Evolutionary conservation across 1,140 invertebrate genomes (phyloP).

Genomic region (Nixonia krombeini): DNA sequence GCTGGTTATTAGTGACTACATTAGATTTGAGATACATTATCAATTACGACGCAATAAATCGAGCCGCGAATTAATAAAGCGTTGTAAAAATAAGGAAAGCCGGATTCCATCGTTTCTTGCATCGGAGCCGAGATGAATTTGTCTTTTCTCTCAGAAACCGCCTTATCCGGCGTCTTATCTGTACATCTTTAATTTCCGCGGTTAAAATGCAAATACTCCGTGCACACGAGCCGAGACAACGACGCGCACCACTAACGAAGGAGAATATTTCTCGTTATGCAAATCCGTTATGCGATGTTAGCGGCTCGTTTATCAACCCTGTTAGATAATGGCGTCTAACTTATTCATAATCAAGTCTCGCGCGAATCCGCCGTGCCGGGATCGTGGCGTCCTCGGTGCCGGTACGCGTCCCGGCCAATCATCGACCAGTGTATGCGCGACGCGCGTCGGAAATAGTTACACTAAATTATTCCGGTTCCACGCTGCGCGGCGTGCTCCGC

Average conservation of each 20-base stretch:
- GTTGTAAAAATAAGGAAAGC: too few relatives aligned
- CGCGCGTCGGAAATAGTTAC: conserved; percentile 20
- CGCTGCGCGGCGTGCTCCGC: conserved; percentile 26
- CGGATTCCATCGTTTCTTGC: not conserved
- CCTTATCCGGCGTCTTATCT: conserved; percentile 11
- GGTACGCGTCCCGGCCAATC: conserved; percentile 33
- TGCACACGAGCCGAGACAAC: conserved; percentile 20
- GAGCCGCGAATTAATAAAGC: not conserved
- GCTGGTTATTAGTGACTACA: too few relatives aligned
- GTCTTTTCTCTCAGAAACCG: not conserved
- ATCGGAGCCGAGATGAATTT: not conserved
- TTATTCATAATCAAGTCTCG: conserved; percentile 44
- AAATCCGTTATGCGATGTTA: conserved; percentile 42
- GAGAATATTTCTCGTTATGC: conserved; percentile 43
- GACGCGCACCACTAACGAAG: conserved; percentile 24
- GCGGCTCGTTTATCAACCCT: conserved; percentile 36
- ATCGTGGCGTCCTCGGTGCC: conserved; percentile 10
- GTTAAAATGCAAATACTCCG: conserved; percentile 34
- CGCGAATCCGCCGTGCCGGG: conserved; percentile 13
- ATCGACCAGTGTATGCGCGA: conserved; percentile 27
- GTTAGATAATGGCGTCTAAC: conserved; percentile 44
- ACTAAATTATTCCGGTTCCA: conserved; percentile 39
- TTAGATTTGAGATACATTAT: too few relatives aligned
- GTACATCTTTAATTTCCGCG: conserved; percentile 33
- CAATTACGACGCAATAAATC: not conserved